Base-by-base conservation (phyloP, 1,140 invertebrate genomes). In the Trachymyrmex septentrionalis region DNA sequence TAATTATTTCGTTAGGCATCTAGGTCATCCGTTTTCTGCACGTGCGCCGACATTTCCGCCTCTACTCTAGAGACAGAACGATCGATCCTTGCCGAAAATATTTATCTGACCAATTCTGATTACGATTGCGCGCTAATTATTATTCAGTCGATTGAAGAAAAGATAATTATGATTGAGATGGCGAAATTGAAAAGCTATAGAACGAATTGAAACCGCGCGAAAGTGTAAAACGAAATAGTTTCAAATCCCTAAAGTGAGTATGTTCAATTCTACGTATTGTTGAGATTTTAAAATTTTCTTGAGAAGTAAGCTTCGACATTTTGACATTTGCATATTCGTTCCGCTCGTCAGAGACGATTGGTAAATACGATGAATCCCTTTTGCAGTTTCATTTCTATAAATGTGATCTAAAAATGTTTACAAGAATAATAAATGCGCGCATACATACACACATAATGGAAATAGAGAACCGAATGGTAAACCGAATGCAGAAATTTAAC, bases 1-100 rank as follows among this genome's bases (percentile, higher is more conserved):
- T 86, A 57, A 86, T 77, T 76, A 71, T 86, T 78, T 66, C 72
- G 61, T 82, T 88, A 77, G 55, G 34, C 50, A 69, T 67, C 7
- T 59, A 53, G 30, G 63, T n/a, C 44, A 38, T 14, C 19, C 48
- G 24, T 48, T 75, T 64, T 38, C 21, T 4, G 10, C 14, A 76
- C 38, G 24, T 19, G 24, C 34, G 16, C 24, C 34, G 24, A 61
- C 55, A 61, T 81, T 71, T 61, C 55, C 55, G 55, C n/a, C n/a
- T 63, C n/a, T 30, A 24, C 16, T 81, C n/a, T 27, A 27, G 4
- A 50, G 21, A 44, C 9, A 71, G 38, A 59, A 44, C 30, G 21
- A 50, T 81, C 66, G 30, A 72, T 71, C 66, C 66, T 48, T 24
- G 21, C 4, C 21, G 38, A 50, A 73, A 61, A 27, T 63, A 63